phyloP scores from a whole-genome alignment of 92 coral and sea anemone genomes.

The Heliopora coerulea region DNA sequence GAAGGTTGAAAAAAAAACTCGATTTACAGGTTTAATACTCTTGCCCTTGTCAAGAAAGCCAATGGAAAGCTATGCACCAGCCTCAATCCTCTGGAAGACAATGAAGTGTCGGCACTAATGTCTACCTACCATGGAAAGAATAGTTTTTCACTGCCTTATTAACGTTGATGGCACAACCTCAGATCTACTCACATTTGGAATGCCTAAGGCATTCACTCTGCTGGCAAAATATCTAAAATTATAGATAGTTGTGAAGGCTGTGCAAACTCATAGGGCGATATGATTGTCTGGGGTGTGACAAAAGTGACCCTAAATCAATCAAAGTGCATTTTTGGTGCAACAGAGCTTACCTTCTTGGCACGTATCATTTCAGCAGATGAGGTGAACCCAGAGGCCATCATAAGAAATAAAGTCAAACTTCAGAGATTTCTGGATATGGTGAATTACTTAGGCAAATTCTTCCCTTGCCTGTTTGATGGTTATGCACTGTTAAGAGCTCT shows the following conservation, averaged over 20 bases:
- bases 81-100: conserved; percentile 10
- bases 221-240: conserved; percentile 40
- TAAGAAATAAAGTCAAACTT: conserved; percentile 13
- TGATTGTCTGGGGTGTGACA: conserved; percentile 44
- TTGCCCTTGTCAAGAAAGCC: conserved; percentile 3
- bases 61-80: conserved; percentile 21
- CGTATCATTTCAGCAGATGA: conserved; percentile 42
- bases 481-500: conserved; percentile 25
- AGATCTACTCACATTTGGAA: conserved; percentile 26
- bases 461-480: conserved; percentile 7
- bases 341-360: conserved; percentile 41
- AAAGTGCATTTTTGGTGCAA: conserved; percentile 39
- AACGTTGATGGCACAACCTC: conserved; percentile 1
- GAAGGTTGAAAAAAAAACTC: conserved; percentile 12
- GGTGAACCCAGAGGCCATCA: conserved; percentile 34
- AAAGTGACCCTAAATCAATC: conserved; percentile 37
- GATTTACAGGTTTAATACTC: conserved; percentile 24
- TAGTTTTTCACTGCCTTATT: conserved; percentile 22
- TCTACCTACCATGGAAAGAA: conserved; percentile 39
- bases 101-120: conserved; percentile 26
- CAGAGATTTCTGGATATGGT: conserved; percentile 38
- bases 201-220: conserved; percentile 48
- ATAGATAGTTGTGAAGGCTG: conserved; percentile 30
- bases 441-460: conserved; percentile 35
- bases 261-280: conserved; percentile 45